Percentiles rank a stretch among this genome's conserved stretches.
These are phyloP conservation scores for Neoitamus cyanurus DNA, from an alignment of 2,888 invertebrate genomes.

Conservation along the genomic window DNA sequence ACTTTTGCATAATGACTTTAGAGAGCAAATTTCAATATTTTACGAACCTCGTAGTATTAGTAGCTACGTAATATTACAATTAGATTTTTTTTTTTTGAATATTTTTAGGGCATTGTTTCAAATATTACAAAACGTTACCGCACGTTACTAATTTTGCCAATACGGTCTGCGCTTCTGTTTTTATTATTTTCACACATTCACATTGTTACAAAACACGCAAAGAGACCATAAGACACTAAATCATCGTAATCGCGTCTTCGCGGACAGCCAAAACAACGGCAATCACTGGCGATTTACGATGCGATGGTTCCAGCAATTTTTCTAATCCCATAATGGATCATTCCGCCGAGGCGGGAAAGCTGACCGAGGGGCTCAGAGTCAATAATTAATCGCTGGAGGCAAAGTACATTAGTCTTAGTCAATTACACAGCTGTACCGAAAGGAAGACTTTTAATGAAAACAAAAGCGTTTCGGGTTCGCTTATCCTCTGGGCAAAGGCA, in stretches of 20 bases:
- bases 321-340: not conserved
- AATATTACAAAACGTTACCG: too few relatives aligned
- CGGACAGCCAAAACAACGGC: not conserved
- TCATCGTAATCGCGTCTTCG: not conserved
- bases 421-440: not conserved
- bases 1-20: too few relatives aligned
- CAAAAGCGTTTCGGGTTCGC: not conserved
- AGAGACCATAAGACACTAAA: not conserved
- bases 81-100: too few relatives aligned
- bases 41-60: too few relatives aligned
- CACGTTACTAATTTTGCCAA: not conserved
- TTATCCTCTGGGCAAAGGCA: not conserved
- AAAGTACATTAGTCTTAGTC: not conserved
- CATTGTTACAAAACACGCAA: not conserved
- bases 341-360: not conserved
- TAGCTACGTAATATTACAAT: too few relatives aligned
- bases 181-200: not conserved
- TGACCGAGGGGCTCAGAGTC: not conserved
- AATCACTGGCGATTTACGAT: not conserved
- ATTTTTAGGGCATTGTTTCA: too few relatives aligned
- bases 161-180: not conserved
- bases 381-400: not conserved
- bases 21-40: too few relatives aligned
- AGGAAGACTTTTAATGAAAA: not conserved
- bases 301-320: not conserved